Base-by-base conservation (phyloP, 2,888 invertebrate species). In the Onthophagus sagittarius region DNA sequence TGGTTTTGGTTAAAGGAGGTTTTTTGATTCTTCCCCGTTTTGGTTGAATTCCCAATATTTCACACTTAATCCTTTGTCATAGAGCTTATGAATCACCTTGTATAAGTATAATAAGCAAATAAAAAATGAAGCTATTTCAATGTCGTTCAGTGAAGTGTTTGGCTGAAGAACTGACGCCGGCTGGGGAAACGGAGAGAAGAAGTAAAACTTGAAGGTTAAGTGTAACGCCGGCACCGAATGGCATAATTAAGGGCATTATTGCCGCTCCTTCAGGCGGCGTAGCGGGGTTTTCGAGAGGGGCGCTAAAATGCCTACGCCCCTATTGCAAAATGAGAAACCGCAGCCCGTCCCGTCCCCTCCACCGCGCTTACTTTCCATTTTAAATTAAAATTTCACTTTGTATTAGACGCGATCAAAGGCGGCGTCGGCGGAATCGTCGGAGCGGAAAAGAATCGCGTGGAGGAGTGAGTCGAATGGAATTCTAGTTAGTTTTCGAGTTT, bases 311-410 rank as follows among this genome's bases (percentile, higher is more conserved):
- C 23, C 67, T 23, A 32, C 67, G n/a, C 67, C 67, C 77, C 78
- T 78, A 77, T 77, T 79, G 77, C 77, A 77, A 79, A 81, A 80
- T 79, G 81, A 81, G 67, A 67, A 81, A 80, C 81, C 81, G 79
- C 80, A 79, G 39, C 39, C 79, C 79, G 31, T 67, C n/a, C 23
- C 65, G 65, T 67, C 15, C 13, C 15, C 15, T 63, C 62, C n/a
- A 13, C 23, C 77, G 77, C 80, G 77, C 78, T 81, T 80, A 80
- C 80, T 79, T 80, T 80, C 80, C 78, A 82, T 83, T 82, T 82
- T 82, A 82, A 83, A 83, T 83, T 83, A 81, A 82, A 83, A 83
- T 82, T 83, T 82, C 81, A 82, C 83, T 83, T 83, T 82, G 82
- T 81, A 81, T 82, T 80, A 80, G 82, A 79, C 78, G 79, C 81